Evolutionary conservation across 2,888 invertebrate genomes (phyloP), one percentile per base, ranked within the genome.

Genomic region (Ornithoptera alexandrae): DNA sequence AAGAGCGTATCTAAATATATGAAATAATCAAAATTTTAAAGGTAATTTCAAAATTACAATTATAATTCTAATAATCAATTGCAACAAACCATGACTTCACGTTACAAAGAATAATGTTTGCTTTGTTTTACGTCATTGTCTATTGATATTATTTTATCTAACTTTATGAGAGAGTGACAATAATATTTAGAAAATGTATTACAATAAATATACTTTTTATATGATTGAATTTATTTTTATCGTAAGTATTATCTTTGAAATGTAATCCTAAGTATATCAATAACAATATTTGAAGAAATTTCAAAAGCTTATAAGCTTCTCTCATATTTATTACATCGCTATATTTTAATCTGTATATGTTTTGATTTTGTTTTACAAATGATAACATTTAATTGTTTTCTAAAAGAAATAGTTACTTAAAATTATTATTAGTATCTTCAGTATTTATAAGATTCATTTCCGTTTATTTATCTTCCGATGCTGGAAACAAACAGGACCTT

Each of bases 161-260:
- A 58, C 20, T 10, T 20, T 6, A 58, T 22, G 57, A 24, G 22
- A 58, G 15, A 22, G 56, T n/a, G 15, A 22, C 1, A 8, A 22
- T 12, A 22, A 22, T 15, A 58, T 62, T 24, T 24, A 42, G 18
- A 46, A 58, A 22, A 65, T 65, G 65, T 30, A 46, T 46, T n/a
- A 46, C 12, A 12, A 7, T 59, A 24, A 50, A 58, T 30, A 17
- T 5, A 24, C 17, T 30, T 50, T 65, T 12, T 59, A 59, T n/a
- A 50, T 59, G 42, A 50, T 24, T 24, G 24, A 30, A 46, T n/a
- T 65, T 7, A 46, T 59, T 59, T 50, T 24, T 8, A 59, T 22
- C n/a, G 65, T 65, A 65, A 59, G 65, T 59, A 65, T 30, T 57
- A 20, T 57, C 12, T 18, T 18, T 50, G 15, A 15, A 18, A 4